Evolutionary conservation across 1,140 invertebrate species (phyloP).

Genomic region (Chrysomallon squamiferum): DNA sequence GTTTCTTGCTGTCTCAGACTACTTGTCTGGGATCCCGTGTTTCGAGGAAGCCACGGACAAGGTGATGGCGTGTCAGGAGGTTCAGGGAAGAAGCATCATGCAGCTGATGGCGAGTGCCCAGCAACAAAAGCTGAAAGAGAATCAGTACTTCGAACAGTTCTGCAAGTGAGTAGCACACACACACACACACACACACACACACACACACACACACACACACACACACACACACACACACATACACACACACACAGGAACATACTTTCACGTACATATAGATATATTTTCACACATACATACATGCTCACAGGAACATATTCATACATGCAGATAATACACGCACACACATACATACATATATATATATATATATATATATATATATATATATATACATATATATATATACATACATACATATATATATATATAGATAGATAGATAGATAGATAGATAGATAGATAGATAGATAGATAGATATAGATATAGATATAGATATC

Average conservation of each 20-base stretch:
- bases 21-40: background rate
- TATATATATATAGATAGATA: background rate
- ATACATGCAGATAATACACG: background rate
- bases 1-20: background rate
- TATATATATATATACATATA: background rate
- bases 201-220: background rate
- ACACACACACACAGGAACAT: background rate
- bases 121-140: conserved; percentile 11
- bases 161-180: conserved; percentile 10
- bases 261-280: background rate
- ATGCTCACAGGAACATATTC: background rate
- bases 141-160: conserved; percentile 3
- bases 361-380: background rate
- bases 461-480: too few relatives aligned
- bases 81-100: conserved; percentile 11
- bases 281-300: background rate
- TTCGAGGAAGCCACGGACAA: conserved; percentile 8
- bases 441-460: too few relatives aligned
- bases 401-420: background rate
- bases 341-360: too few relatives aligned
- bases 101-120: conserved; percentile 14
- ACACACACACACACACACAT: background rate
- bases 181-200: background rate
- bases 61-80: conserved; percentile 24
- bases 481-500: too few relatives aligned